Evolutionary conservation across 2,888 invertebrate genomes (phyloP), one percentile per base, ranked within the genome.

Genomic region (Sceliomorpha sp.): DNA sequence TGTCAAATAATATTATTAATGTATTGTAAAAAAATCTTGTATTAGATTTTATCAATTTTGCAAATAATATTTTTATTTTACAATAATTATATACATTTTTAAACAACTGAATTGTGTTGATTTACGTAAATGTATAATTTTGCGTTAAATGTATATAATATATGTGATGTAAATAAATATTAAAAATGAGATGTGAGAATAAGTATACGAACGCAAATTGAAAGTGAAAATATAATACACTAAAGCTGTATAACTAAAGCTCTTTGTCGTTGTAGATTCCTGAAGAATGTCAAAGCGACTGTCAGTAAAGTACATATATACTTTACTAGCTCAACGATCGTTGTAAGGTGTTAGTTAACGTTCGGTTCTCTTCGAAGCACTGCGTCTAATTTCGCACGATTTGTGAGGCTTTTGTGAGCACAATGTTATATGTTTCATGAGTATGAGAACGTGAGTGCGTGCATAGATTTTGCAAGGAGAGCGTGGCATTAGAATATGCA

Each of bases 221-320:
- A 24, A 12, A 12, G 24, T 17, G 12, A 39, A 20, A 31, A 31
- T 4, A 15, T 20, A 6, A 32, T 32, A 1, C 15, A 10, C 12
- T 12, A 40, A 32, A 42, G 24, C 27, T 9, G 40, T n/a, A 34
- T 36, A 42, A 37, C 26, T 48, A 7, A 40, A 58, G 37, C 24
- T 56, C 15, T 15, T 13, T 34, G 42, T 58, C 53, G 42, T 26
- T 9, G 24, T 6, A 20, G 58, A 42, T 42, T 32, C 48, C 37
- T 55, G 44, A 62, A 62, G 70, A 66, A 70, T 66, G 58, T 67
- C 67, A 71, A 63, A 67, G 67, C 71, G 71, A 47, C 71, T 71
- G 71, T 71, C 71, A 71, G 62, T 59, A 70, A 71, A 59, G 63
- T 63, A 55, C 55, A 59, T 63, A 53, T 62, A 67, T 26, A 66